A percentile compares a stretch with the other conserved stretches of the same genome.
Evolutionary conservation across 2,113 vertebrate genomes (phyloP).

Genomic region (Peromyscus leucopus): DNA sequence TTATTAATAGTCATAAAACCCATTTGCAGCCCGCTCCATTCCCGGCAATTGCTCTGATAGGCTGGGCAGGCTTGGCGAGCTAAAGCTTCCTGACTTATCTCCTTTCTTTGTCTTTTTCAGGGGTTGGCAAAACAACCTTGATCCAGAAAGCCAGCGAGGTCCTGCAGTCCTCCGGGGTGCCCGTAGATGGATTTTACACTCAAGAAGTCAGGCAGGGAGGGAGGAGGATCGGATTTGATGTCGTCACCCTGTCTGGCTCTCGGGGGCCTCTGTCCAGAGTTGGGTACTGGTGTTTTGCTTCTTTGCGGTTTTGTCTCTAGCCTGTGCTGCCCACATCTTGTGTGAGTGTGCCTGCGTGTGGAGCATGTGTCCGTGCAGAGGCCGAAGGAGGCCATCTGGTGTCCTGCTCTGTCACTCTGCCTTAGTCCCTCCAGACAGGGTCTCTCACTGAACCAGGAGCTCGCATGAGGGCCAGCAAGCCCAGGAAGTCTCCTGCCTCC

Average conservation of each 20-base stretch:
- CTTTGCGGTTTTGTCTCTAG: background rate
- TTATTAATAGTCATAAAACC: background rate
- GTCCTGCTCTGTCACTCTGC: background rate
- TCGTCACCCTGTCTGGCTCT: constrained; percentile 93
- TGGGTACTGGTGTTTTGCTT: constrained; percentile 88
- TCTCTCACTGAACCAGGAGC: background rate
- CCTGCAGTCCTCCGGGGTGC: constrained; percentile 88
- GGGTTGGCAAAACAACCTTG: constrained; percentile 97
- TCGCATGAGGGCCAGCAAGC: background rate
- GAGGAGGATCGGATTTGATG: constrained; percentile 96
- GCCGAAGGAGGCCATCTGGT: too few relatives aligned
- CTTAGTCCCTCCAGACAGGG: background rate
- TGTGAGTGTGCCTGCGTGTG: background rate
- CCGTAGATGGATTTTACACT: constrained; percentile 96
- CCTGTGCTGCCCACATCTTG: background rate
- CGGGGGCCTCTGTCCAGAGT: constrained; percentile 93
- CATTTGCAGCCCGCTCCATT: background rate
- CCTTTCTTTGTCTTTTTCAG: constrained; percentile 83
- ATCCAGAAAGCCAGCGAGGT: constrained; percentile 93
- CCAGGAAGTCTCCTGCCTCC: background rate
- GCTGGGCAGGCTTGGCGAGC: background rate
- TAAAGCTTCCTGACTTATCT: background rate
- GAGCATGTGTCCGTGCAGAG: background rate
- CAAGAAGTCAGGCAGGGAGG: constrained; percentile 95
- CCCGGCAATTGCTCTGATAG: background rate